Evolutionary conservation across 53 echinoderm and acorn worm species (phyloP).

Genomic region (Hippasteria phrygiana): DNA sequence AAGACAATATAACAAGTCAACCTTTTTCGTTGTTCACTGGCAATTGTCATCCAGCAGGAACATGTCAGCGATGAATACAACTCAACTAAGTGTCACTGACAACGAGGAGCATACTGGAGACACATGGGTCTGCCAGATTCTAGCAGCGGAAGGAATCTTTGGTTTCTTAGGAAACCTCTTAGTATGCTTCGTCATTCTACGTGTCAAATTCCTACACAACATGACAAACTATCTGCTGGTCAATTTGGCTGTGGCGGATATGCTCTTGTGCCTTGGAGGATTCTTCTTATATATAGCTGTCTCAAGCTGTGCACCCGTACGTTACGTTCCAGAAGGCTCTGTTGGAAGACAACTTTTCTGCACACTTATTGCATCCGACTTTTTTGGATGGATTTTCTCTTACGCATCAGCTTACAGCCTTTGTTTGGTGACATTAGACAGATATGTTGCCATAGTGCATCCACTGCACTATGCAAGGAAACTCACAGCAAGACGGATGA

Average conservation of each 20-base stretch:
- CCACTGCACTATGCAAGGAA: conserved; percentile 26
- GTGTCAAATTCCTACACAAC: conserved; percentile 20
- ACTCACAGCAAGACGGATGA: conserved; percentile 4
- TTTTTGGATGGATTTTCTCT: background rate
- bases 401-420: conserved; percentile 7
- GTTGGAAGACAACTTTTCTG: background rate
- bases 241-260: conserved; percentile 38
- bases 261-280: background rate
- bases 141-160: background rate
- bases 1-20: no score
- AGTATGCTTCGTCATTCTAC: conserved; percentile 45
- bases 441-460: conserved; percentile 24
- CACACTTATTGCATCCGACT: background rate
- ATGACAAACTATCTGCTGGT: conserved; percentile 41
- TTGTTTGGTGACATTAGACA: conserved; percentile 11
- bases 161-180: conserved; percentile 19
- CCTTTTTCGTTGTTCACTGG: no score
- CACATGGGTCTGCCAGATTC: background rate
- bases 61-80: background rate
- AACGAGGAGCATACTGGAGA: background rate
- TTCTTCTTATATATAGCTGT: background rate
- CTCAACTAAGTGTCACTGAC: background rate
- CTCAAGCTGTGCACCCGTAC: background rate
- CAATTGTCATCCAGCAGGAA: background rate
- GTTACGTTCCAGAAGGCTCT: background rate